These are phyloP conservation scores for Ceuthmochares aereus DNA, from an alignment of 2,113 vertebrate species.

Conservation along the genomic window DNA sequence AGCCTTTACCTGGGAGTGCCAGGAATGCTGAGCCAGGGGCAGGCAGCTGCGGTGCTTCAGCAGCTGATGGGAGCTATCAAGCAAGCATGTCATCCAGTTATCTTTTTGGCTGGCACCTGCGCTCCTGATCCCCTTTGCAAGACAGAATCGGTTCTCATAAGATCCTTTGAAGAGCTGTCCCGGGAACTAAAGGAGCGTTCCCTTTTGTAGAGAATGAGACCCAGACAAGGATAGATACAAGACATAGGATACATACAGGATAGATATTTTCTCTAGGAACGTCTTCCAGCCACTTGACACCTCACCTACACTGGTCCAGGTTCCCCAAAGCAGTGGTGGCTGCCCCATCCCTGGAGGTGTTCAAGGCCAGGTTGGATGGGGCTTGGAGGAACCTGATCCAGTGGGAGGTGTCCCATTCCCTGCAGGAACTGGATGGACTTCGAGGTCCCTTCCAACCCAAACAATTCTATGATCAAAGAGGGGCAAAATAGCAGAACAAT, in stretches of 20 bases:
- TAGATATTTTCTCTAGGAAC: neutral
- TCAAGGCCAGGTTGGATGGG: too few relatives aligned
- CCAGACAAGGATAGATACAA: neutral
- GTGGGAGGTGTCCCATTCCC: too few relatives aligned
- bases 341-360: too few relatives aligned
- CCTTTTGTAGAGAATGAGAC: neutral
- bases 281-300: neutral
- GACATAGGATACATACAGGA: neutral
- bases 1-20: neutral
- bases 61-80: neutral
- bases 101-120: neutral
- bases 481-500: accelerated
- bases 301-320: neutral
- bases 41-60: neutral
- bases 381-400: too few relatives aligned
- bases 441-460: too few relatives aligned
- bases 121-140: neutral
- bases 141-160: neutral
- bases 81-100: neutral
- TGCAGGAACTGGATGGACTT: too few relatives aligned
- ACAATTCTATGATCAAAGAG: too few relatives aligned
- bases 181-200: neutral
- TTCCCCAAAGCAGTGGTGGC: too few relatives aligned
- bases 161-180: neutral
- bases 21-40: neutral